Percentiles rank a stretch among this genome's conserved stretches.
These are phyloP conservation scores for Pimpla rufipes DNA, from an alignment of 2,888 invertebrate genomes.

Conservation along the genomic window DNA sequence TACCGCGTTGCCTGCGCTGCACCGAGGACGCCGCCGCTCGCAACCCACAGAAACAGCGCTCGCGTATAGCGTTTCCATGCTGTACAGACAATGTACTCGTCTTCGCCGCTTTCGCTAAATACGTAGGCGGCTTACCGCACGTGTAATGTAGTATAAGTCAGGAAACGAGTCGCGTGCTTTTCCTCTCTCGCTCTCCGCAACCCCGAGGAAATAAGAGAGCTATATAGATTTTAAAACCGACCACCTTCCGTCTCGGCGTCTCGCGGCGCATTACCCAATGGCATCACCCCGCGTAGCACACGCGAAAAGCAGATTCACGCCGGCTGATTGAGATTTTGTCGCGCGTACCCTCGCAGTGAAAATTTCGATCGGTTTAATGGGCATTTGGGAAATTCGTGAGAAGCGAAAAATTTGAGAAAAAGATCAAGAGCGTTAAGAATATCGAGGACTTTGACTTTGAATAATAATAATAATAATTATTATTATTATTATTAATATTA, in stretches of 20 bases:
- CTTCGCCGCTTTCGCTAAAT: constrained; percentile 72
- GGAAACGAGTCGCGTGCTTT: background rate
- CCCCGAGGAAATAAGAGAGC: background rate
- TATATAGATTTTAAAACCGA: background rate
- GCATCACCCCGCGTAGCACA: background rate
- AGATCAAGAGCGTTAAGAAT: too few species aligned
- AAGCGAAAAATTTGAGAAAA: too few species aligned
- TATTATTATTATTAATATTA: too few species aligned
- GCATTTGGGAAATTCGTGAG: too few species aligned
- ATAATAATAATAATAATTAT: too few species aligned
- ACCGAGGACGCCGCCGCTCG: constrained; percentile 31
- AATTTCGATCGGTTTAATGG: too few species aligned
- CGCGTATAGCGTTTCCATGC: background rate
- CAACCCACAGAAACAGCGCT: background rate
- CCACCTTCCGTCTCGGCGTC: background rate
- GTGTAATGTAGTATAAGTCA: constrained; percentile 72
- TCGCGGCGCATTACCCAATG: background rate
- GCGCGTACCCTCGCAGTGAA: too few species aligned
- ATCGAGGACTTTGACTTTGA: too few species aligned
- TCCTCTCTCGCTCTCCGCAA: background rate
- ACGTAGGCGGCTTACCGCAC: constrained; percentile 72
- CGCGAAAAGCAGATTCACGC: background rate
- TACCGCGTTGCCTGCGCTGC: constrained; percentile 27
- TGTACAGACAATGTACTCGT: constrained; percentile 8
- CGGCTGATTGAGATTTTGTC: too few species aligned